These are phyloP conservation scores for Oenanthe oenanthe DNA, from an alignment of 2,113 vertebrate genomes.

Conservation along the genomic window DNA sequence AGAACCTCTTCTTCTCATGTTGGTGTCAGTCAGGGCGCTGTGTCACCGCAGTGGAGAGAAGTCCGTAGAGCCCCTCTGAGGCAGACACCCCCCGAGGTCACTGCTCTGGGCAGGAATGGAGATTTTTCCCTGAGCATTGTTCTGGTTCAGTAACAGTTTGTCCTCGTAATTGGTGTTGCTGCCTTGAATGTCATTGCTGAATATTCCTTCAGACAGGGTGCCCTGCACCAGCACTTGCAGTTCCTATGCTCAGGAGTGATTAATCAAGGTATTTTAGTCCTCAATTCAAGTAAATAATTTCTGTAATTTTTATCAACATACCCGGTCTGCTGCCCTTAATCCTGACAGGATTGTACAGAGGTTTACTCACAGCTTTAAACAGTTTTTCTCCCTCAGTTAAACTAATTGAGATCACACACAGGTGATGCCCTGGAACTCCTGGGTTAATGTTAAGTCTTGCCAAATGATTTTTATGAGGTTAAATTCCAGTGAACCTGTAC, in stretches of 20 bases:
- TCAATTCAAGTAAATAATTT: neutral
- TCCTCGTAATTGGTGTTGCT: neutral
- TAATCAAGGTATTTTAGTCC: neutral
- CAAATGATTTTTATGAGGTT: neutral
- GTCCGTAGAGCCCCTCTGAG: neutral
- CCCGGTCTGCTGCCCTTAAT: neutral
- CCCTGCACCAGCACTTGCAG: neutral
- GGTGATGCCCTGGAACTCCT: neutral
- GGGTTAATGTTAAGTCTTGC: neutral
- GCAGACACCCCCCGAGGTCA: neutral
- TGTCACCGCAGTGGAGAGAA: neutral
- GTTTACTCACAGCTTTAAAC: neutral
- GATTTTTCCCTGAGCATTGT: neutral
- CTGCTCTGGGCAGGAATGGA: no score
- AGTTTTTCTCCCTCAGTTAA: neutral
- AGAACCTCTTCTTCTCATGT: accelerated
- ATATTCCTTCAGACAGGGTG: neutral
- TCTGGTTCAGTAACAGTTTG: neutral
- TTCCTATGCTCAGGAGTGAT: neutral
- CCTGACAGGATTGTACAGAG: neutral
- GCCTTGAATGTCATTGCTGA: neutral
- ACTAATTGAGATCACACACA: no score
- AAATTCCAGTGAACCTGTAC: neutral
- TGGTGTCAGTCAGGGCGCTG: neutral
- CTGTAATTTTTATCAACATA: neutral